Evolutionary conservation across 2,113 vertebrate species (phyloP), one percentile per base, ranked within the genome.

Genomic region (Kryptolebias marmoratus): DNA sequence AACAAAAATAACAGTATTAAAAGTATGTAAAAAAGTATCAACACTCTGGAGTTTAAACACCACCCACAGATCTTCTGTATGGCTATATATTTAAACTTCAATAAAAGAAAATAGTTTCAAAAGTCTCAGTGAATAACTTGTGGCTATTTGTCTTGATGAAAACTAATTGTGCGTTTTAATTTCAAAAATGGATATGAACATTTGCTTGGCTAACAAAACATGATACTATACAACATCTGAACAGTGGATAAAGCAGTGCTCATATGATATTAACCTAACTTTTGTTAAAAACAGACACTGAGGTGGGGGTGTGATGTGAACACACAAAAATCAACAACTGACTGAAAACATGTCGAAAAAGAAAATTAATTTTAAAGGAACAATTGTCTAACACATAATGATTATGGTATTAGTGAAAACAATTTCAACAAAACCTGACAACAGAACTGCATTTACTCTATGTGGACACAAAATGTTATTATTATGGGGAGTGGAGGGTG

Each of bases 211-310:
- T 22, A 64, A 32, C 13, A 22, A 62, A 47, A 67, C 50, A 56
- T 30, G 5, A 60, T 48, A 28, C 3, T 50, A 47, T 5, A 66
- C 42, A 64, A 53, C 36, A 66, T 18, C n/a, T 63, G 27, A 57
- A 75, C 55, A n/a, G 50, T 55, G 52, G 27, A 70, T 58, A 48
- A 36, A 77, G 52, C 48, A 69, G 44, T 30, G 36, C 48, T 68
- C 42, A 56, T 27, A 50, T 48, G 11, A 64, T 44, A 13, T 56
- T 79, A 71, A 86, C 53, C 31, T 77, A 30, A 77, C 68, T 82
- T 83, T 80, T 85, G 87, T 85, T 61, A 73, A 77, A 84, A 85
- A 88, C 63, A 70, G 73, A 70, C 50, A 65, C 49, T 39, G 57
- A 36, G 68, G 47, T 2, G 13, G 10, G 27, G 31, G 42, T 84